These are phyloP conservation scores for Hypercompe scribonia DNA, from an alignment of 2,888 invertebrate genomes.

Conservation along the genomic window DNA sequence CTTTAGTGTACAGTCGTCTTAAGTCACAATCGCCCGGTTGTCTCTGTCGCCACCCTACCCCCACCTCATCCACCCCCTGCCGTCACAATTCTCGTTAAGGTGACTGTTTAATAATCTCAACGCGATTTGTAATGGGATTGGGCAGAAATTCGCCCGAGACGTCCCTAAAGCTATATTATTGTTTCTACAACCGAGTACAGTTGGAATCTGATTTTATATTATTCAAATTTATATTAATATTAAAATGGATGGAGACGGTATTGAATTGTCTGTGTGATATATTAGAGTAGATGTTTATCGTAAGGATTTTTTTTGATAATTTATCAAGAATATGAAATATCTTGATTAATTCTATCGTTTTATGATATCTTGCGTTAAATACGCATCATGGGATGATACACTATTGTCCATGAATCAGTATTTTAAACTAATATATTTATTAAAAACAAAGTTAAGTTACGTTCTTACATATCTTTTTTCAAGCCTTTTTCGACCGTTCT, in stretches of 20 bases:
- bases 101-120: slow-evolving; percentile 81
- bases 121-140: slow-evolving; percentile 78
- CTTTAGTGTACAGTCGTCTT: slow-evolving; percentile 46
- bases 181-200: slow-evolving; percentile 63
- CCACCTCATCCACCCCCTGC: slow-evolving; percentile 30
- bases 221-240: slow-evolving; percentile 51
- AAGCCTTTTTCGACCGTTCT: too few species aligned
- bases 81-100: slow-evolving; percentile 72
- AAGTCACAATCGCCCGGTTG: slow-evolving; percentile 29
- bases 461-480: too few species aligned
- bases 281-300: slow-evolving; percentile 1
- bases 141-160: slow-evolving; percentile 65
- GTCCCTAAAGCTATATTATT: slow-evolving; percentile 60
- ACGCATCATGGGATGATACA: too few species aligned
- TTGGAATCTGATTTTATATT: slow-evolving; percentile 53
- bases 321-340: too few species aligned
- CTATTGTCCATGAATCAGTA: too few species aligned
- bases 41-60: slow-evolving; percentile 8
- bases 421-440: too few species aligned
- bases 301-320: too few species aligned
- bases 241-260: slow-evolving; percentile 40
- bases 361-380: too few species aligned
- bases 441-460: too few species aligned
- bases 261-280: slow-evolving; percentile 20
- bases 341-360: too few species aligned